Percentiles rank a stretch among this genome's conserved stretches.
Evolutionary conservation across 2,113 vertebrate species (phyloP).

Genomic region (Psephotus haematonotus): DNA sequence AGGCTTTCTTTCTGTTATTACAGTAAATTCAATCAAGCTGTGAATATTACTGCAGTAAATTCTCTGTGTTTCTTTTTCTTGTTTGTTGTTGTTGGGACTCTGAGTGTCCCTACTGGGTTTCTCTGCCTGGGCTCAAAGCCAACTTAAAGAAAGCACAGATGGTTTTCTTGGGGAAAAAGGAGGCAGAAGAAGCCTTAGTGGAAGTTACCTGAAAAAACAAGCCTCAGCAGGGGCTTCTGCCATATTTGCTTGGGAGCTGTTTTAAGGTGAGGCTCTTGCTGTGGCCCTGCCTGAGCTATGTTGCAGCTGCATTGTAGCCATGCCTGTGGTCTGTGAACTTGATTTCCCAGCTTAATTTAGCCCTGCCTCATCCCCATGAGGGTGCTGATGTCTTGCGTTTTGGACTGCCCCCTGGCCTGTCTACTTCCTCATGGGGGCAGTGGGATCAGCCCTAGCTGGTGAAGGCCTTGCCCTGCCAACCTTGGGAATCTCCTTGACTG

Average conservation of each 20-base stretch:
- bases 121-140: background rate
- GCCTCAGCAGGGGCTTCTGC: background rate
- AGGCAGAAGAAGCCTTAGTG: background rate
- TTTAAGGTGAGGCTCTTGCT: background rate
- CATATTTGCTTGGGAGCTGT: background rate
- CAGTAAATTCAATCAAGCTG: background rate
- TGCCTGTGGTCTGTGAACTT: background rate
- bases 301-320: background rate
- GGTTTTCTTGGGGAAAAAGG: background rate
- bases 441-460: background rate
- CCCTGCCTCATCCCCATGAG: background rate
- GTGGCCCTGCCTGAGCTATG: rapidly evolving
- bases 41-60: background rate
- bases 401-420: background rate
- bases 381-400: background rate
- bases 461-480: background rate
- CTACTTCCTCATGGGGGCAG: background rate
- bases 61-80: background rate
- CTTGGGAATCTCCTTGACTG: background rate
- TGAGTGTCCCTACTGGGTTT: background rate
- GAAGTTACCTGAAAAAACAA: background rate
- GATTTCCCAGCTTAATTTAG: background rate
- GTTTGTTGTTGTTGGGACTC: background rate
- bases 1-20: background rate
- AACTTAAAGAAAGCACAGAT: background rate